phyloP scores from a whole-genome alignment of 2,113 vertebrate genomes.

The Burhinus oedicnemus region DNA sequence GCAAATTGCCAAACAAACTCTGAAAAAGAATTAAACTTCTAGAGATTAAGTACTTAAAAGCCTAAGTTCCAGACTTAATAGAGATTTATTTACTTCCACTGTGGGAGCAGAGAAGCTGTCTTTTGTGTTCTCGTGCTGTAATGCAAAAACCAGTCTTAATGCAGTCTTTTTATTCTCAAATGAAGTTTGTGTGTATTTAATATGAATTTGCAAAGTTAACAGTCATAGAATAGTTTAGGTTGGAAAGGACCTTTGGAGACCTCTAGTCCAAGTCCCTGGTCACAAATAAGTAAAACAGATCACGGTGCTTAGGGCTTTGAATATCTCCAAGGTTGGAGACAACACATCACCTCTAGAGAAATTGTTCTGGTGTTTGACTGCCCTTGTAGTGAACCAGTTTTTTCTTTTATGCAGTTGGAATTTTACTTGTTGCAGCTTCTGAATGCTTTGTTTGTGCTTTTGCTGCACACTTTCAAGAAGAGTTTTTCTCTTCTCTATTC shows the following conservation, averaged over 20 bases:
- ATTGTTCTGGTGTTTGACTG: not conserved
- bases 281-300: not conserved
- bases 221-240: not conserved
- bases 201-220: not conserved
- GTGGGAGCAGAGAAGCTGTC: not conserved
- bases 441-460: not conserved
- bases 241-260: not conserved
- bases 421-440: not conserved
- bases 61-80: not conserved
- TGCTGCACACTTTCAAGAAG: not conserved
- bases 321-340: not conserved
- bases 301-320: not conserved
- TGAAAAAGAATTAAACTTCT: not conserved
- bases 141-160: not conserved
- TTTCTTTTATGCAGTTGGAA: not conserved
- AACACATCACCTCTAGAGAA: not conserved
- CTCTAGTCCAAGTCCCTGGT: not conserved
- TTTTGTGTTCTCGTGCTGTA: not conserved
- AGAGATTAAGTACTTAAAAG: not conserved
- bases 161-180: not conserved
- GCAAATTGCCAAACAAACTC: not conserved
- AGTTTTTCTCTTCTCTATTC: not conserved
- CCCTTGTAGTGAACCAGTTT: not conserved
- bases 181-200: not conserved
- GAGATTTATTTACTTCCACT: not conserved